Evolutionary conservation across 2,113 vertebrate species (phyloP), one percentile per base, ranked within the genome.

Genomic region (Odobenus rosmarus): DNA sequence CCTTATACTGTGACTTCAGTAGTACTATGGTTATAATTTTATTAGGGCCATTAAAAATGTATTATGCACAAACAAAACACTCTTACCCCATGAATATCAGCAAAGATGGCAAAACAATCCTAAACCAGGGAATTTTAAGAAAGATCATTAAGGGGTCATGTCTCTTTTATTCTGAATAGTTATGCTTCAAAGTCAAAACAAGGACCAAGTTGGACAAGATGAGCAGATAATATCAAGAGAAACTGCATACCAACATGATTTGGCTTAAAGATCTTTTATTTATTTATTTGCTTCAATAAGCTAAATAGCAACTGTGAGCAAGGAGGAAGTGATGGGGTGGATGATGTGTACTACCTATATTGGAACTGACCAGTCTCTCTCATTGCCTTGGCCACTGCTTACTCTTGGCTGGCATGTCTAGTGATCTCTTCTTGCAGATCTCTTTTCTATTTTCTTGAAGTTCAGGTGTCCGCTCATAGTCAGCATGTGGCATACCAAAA

Each of bases 291-390:
- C 26, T 26, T 39, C 24, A 31, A 23, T 31, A 53, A 83, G 4
- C 31, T 46, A 59, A 57, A 23, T 2, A 49, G 36, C 49, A 53
- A 67, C 36, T 26, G 4, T n/a, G 49, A 76, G 46, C 13, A 57
- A 67, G 8, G 24, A 51, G 31, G 1, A n/a, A 59, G 24, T 13
- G 23, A 23, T 36, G 39, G n/a, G 1, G 33, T 39, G 13, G 46
- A 31, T 36, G 39, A 14, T 42, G 7, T 5, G 3, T 3, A 7
- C 19, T 5, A 11, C 26, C 19, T n/a, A 13, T 24, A 5, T 0
- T 53, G 14, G 18, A 46, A 87, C 0, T 53, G 16, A 80, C 13
- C 12, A 23, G 23, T 53, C 4, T 62, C 36, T 26, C 6, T 53
- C 33, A 51, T 14, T 57, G 46, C 15, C 15, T 46, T 12, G 16